Conservation (phyloP, 2,797 vertebrate species). For the Myotis pilosus region DNA sequence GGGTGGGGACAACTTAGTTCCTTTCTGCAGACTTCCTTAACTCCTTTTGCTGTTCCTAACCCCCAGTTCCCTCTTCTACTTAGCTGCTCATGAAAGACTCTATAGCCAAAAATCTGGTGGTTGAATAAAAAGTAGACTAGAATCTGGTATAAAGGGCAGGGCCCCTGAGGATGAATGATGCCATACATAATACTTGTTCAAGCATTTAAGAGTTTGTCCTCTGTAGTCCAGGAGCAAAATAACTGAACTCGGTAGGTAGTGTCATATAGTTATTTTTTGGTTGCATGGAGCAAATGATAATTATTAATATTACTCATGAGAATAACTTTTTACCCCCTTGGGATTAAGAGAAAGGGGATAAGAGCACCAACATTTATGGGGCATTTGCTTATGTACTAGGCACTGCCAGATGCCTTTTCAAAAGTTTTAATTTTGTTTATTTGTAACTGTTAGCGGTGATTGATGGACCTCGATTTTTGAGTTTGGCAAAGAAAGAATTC, state of each 20-base stretch:
- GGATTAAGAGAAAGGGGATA: neutral
- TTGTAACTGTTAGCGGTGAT: neutral
- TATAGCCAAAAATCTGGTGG: neutral
- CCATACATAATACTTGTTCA: neutral
- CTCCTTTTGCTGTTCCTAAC: neutral
- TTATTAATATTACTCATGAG: neutral
- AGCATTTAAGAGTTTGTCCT: neutral
- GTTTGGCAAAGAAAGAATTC: neutral
- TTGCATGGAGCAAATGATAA: neutral
- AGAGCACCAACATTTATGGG: neutral
- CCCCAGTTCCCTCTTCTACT: neutral
- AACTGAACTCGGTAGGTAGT: neutral
- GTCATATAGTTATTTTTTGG: neutral
- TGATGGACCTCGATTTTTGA: neutral
- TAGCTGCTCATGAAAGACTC: neutral
- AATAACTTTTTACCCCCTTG: neutral
- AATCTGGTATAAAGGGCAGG: neutral
- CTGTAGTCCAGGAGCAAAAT: accelerated
- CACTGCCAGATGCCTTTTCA: neutral
- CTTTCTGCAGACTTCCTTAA: neutral
- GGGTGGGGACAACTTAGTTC: neutral
- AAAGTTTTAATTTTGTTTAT: neutral
- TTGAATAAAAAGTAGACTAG: neutral
- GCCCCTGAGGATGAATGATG: neutral
- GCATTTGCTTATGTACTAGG: neutral